Evolutionary conservation across 2,888 invertebrate genomes (phyloP).

Genomic region (Diogma glabrata): DNA sequence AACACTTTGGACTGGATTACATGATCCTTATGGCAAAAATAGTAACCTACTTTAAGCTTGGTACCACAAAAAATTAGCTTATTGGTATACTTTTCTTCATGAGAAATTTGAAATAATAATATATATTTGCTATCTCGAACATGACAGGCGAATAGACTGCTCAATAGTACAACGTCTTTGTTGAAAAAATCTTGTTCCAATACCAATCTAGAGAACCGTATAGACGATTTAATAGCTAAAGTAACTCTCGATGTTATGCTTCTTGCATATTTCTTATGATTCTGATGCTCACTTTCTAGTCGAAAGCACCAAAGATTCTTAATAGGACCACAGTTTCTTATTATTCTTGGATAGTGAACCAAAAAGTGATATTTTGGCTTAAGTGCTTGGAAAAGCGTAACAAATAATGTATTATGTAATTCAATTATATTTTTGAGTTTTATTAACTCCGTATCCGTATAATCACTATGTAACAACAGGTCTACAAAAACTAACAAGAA

Average conservation of each 20-base stretch:
- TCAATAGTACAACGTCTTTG: too few species aligned
- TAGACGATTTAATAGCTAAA: not conserved
- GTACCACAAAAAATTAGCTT: not conserved
- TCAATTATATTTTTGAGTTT: not conserved
- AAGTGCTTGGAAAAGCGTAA: not conserved
- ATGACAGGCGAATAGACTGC: not conserved
- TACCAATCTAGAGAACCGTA: not conserved
- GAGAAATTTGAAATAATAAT: not conserved
- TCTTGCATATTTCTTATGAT: too few species aligned
- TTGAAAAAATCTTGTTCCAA: not conserved
- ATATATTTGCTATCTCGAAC: not conserved
- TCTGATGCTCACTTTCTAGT: constrained; percentile 4
- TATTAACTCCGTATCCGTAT: not conserved
- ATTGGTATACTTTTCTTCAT: not conserved
- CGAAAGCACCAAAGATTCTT: constrained; percentile 8
- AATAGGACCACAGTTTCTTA: constrained; percentile 6
- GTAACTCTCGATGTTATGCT: not conserved
- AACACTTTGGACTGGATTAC: not conserved
- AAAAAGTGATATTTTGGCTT: constrained; percentile 11
- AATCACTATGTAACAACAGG: not conserved
- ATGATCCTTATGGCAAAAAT: not conserved
- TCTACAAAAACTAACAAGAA: not conserved
- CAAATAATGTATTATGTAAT: not conserved
- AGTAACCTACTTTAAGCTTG: not conserved
- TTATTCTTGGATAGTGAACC: constrained; percentile 3